These are phyloP conservation scores for Andrena chrysosceles DNA, from an alignment of 2,888 invertebrate species.

Conservation along the genomic window DNA sequence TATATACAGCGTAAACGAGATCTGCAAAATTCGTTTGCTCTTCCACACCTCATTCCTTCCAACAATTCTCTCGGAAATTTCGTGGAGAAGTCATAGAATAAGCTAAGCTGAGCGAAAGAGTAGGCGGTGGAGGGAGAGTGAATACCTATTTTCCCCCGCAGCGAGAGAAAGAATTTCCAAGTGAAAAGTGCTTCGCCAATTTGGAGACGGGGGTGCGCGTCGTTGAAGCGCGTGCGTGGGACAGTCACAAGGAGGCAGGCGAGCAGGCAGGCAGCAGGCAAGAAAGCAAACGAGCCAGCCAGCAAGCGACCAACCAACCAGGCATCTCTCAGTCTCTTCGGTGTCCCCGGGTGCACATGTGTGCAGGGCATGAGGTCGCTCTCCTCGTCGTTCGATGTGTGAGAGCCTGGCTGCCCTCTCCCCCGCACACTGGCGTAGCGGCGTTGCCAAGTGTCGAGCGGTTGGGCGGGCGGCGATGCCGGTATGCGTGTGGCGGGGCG, in stretches of 20 bases:
- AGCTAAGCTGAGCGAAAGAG: not conserved
- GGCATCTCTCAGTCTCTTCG: constrained; percentile 64
- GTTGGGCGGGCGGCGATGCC: constrained; percentile 67
- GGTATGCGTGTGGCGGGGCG: constrained; percentile 78
- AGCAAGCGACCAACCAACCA: constrained; percentile 46
- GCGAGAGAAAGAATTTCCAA: constrained; percentile 48
- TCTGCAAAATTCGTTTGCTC: not conserved
- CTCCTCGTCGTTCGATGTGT: constrained; percentile 72
- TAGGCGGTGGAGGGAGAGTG: not conserved
- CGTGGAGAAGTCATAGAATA: not conserved
- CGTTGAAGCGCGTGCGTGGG: constrained; percentile 63
- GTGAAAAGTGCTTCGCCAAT: constrained; percentile 69
- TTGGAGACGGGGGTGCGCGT: constrained; percentile 56
- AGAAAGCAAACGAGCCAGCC: constrained; percentile 25
- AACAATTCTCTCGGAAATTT: not conserved
- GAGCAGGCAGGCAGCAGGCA: constrained; percentile 32
- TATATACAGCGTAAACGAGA: not conserved
- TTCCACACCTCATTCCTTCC: not conserved
- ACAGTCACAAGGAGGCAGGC: constrained; percentile 30
- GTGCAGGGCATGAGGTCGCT: constrained; percentile 77
- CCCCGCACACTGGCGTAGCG: constrained; percentile 56
- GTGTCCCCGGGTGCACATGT: constrained; percentile 73
- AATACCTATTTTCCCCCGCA: constrained; percentile 40
- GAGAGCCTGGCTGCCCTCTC: constrained; percentile 64
- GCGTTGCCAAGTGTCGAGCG: constrained; percentile 67